Base-by-base conservation (phyloP, 1,140 invertebrate species). In the Radopholus similis region DNA sequence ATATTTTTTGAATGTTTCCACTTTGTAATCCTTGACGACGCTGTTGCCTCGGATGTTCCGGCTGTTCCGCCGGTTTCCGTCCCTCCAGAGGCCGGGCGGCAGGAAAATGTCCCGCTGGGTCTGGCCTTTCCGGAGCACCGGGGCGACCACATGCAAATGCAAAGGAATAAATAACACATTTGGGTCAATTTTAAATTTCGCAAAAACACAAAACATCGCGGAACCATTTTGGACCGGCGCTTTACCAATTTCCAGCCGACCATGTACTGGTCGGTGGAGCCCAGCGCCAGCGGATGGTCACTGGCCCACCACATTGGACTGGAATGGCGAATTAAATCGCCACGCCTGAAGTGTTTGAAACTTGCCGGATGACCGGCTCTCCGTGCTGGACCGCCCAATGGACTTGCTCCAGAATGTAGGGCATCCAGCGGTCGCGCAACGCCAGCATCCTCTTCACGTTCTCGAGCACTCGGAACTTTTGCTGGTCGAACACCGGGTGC, bases 371-470 rank as follows among this genome's bases (percentile, higher is more conserved):
- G 9, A 74, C 51, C 4, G 91, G 90, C n/a, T 89, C 73, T 0
- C 91, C 92, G 6, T 88, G 88, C 55, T 90, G 87, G 51, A 91
- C 83, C 0, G 91, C 88, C 56, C 85, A 83, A 62, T 86, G 80
- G 28, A 76, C 75, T 30, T 78, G 67, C 40, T 72, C 63, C 15
- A 92, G 76, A 32, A 93, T 90, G 37, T 84, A 81, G 13, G 87
- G 85, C 0, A 89, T 84, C 72, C 88, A 88, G 21, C 87, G 74
- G 18, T 86, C 86, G 77, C 92, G 91, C 1, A 93, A 81, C 18
- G 87, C 76, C 0, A 89, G 88, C 73, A 88, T 89, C 60, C 84
- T 86, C 64, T 86, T 86, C 68, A 87, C 86, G 40, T 92, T 88
- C n/a, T 83, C 76, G 1, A 90, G 70, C 4, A 72, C 88, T 6